Conservation (phyloP, 1,140 invertebrate species). For the Temnothorax curvispinosus region DNA sequence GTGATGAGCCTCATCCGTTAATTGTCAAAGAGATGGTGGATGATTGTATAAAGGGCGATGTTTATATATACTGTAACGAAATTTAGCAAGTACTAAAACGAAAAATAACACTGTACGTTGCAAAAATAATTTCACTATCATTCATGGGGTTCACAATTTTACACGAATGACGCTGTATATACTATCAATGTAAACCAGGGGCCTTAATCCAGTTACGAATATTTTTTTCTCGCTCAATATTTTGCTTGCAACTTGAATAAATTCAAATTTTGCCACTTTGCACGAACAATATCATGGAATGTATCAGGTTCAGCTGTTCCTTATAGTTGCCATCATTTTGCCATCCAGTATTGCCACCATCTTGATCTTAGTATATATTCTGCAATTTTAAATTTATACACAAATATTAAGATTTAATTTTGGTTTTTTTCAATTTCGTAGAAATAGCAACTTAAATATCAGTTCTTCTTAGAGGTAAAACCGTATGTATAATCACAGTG, state of each 20-base stretch:
- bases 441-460: constrained; percentile 75
- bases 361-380: constrained; percentile 92
- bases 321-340: constrained; percentile 88
- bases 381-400: constrained; percentile 88
- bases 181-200: too few relatives aligned
- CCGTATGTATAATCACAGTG: constrained; percentile 76
- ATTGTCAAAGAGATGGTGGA: constrained; percentile 97
- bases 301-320: not conserved
- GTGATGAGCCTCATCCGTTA: constrained; percentile 99
- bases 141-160: too few relatives aligned
- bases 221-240: not conserved
- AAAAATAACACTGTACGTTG: too few relatives aligned
- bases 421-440: constrained; percentile 84
- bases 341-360: constrained; percentile 88
- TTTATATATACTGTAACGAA: constrained; percentile 82
- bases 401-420: constrained; percentile 88
- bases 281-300: not conserved
- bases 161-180: too few relatives aligned
- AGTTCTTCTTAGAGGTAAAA: constrained; percentile 90
- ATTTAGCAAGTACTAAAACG: too few relatives aligned
- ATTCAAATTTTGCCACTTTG: not conserved
- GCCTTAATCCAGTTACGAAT: not conserved
- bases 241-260: not conserved
- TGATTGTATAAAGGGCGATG: constrained; percentile 92
- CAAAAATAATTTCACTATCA: too few relatives aligned